These are phyloP conservation scores for Glandiceps talaboti DNA, from an alignment of 53 echinoderm and acorn worm genomes.

Conservation along the genomic window DNA sequence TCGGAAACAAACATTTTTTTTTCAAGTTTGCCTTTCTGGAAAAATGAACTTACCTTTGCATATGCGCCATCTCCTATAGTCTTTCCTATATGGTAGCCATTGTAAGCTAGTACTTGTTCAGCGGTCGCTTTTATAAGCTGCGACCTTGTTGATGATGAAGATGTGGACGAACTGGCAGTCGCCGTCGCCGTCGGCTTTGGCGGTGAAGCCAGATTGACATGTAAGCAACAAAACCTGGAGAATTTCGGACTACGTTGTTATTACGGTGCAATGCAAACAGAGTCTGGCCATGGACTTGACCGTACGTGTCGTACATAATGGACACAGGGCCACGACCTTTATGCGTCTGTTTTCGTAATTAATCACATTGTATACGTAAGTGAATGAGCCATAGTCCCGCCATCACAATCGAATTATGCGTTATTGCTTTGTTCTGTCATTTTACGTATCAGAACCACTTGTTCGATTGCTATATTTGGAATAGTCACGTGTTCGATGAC, in stretches of 20 bases:
- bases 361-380: no score
- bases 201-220: neutral
- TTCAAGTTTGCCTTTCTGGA: no score
- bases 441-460: no score
- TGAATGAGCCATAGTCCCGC: no score
- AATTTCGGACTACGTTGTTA: neutral
- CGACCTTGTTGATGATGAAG: neutral
- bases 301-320: neutral
- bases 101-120: neutral
- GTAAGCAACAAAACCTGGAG: neutral
- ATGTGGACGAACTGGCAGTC: neutral
- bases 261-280: neutral
- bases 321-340: no score
- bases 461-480: no score
- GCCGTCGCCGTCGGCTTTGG: neutral
- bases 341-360: neutral
- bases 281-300: neutral
- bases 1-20: no score
- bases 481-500: no score
- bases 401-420: no score
- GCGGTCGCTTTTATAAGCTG: neutral
- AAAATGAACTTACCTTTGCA: neutral
- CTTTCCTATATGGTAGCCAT: neutral
- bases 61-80: neutral
- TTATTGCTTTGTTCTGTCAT: no score